Evolutionary conservation across 2,888 invertebrate species (phyloP).

Genomic region (Himalopsyche tibetana): DNA sequence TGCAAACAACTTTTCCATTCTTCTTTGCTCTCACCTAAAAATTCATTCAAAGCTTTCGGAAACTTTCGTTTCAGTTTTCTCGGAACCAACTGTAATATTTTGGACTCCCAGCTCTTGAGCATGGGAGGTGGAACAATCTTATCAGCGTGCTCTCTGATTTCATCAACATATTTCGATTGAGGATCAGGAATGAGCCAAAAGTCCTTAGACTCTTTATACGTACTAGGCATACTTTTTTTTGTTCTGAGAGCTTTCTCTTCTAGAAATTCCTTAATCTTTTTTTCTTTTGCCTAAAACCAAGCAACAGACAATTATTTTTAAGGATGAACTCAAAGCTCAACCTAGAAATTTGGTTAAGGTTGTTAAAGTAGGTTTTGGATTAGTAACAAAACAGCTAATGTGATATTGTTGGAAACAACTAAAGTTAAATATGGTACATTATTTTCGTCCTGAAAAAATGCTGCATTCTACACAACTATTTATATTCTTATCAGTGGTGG

Average conservation of each 20-base stretch:
- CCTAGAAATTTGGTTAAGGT: too few species aligned
- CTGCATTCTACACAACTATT: too few species aligned
- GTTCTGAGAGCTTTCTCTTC: conserved; percentile 72
- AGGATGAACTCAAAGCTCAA: background rate
- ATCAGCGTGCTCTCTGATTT: conserved; percentile 78
- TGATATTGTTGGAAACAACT: too few species aligned
- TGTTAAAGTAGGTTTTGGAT: too few species aligned
- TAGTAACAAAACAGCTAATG: too few species aligned
- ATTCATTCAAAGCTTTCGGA: conserved; percentile 74
- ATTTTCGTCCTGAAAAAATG: too few species aligned
- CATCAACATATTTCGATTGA: conserved; percentile 76
- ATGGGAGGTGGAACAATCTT: conserved; percentile 79
- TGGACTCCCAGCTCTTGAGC: conserved; percentile 79
- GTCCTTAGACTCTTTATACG: conserved; percentile 48
- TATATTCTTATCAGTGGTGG: too few species aligned
- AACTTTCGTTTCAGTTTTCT: conserved; percentile 77
- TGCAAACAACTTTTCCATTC: conserved; percentile 81
- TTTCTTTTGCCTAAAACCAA: conserved; percentile 72
- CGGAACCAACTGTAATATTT: conserved; percentile 79
- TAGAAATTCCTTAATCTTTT: conserved; percentile 72
- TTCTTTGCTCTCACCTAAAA: conserved; percentile 77
- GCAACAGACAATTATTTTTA: conserved; percentile 24
- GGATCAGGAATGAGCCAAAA: conserved; percentile 71
- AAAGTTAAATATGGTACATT: too few species aligned
- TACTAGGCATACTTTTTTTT: conserved; percentile 51